phyloP scores from a whole-genome alignment of 1,140 invertebrate species.

The Brachionus koreanus region DNA sequence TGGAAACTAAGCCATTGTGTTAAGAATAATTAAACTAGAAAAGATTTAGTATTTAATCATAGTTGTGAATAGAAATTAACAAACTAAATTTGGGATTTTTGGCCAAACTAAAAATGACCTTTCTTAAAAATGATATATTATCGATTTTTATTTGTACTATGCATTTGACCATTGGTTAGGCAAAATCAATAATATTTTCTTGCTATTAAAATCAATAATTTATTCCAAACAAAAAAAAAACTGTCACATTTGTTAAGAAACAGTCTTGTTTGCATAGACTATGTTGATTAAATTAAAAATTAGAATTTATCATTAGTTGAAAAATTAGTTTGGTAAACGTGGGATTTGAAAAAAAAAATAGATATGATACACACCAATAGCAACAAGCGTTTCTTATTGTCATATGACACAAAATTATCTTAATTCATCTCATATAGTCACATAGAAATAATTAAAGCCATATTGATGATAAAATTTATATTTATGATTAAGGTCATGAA shows the following conservation, averaged over 20 bases:
- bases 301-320: background rate
- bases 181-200: background rate
- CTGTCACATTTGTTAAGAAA: background rate
- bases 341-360: background rate
- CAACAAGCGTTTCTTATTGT: background rate
- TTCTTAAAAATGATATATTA: background rate
- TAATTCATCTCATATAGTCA: background rate
- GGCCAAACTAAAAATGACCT: constrained; percentile 1
- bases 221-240: background rate
- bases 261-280: background rate
- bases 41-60: background rate
- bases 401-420: background rate
- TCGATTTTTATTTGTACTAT: background rate
- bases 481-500: background rate
- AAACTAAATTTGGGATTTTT: constrained; percentile 16
- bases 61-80: background rate
- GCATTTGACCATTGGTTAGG: background rate
- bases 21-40: background rate
- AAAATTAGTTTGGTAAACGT: background rate
- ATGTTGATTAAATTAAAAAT: background rate
- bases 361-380: background rate
- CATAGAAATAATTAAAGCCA: background rate
- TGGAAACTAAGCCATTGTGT: background rate
- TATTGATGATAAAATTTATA: background rate
- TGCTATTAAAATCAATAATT: background rate